These are phyloP conservation scores for Diorhabda sublineata DNA, from an alignment of 1,140 invertebrate species.

Conservation along the genomic window DNA sequence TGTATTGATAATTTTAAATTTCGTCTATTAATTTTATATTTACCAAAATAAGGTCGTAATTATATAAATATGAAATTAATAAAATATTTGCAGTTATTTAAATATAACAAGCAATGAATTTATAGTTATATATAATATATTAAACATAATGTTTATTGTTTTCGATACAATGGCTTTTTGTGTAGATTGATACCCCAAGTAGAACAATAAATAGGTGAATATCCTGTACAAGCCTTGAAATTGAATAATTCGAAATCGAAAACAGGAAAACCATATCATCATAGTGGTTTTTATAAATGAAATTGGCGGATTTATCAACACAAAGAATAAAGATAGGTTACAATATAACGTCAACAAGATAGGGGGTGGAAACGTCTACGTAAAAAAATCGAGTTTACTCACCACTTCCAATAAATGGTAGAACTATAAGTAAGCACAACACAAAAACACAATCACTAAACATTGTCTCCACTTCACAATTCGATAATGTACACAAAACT, in stretches of 20 bases:
- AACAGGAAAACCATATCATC: too few relatives aligned
- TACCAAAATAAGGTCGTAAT: too few relatives aligned
- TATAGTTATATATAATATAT: too few relatives aligned
- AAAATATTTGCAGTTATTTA: too few relatives aligned
- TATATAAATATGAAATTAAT: too few relatives aligned
- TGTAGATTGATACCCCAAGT: not conserved
- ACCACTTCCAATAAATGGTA: slow-evolving; percentile 19
- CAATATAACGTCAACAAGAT: not conserved
- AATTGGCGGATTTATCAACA: not conserved
- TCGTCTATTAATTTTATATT: too few relatives aligned
- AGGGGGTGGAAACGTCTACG: not conserved
- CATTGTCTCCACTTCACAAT: slow-evolving; percentile 8
- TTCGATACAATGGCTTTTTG: too few relatives aligned
- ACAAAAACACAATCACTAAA: slow-evolving; percentile 41
- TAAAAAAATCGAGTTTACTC: slow-evolving; percentile 4
- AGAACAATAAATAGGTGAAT: slow-evolving; percentile 2
- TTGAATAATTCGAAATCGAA: too few relatives aligned
- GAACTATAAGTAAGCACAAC: slow-evolving; percentile 16
- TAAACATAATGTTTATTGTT: too few relatives aligned
- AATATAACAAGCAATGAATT: too few relatives aligned
- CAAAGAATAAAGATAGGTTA: not conserved
- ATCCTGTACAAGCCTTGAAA: not conserved
- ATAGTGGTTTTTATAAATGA: too few relatives aligned
- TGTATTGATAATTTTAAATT: too few relatives aligned
- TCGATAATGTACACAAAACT: slow-evolving; percentile 13